These are phyloP conservation scores for Caenorhabditis imperialis DNA, from an alignment of 2,888 invertebrate species.

Conservation along the genomic window DNA sequence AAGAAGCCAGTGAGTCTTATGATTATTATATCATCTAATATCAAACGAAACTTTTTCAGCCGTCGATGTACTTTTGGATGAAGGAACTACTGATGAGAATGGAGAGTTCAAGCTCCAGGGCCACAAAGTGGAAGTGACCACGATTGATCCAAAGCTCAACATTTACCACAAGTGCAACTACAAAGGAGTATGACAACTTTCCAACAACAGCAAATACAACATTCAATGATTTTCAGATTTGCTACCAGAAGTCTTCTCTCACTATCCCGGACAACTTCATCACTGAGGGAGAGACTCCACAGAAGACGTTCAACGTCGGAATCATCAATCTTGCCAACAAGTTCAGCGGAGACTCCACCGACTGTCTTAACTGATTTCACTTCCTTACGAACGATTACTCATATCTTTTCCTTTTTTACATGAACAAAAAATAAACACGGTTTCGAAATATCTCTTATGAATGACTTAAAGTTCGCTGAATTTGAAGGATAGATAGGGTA, in stretches of 20 bases:
- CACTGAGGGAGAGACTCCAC: conserved; percentile 64
- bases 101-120: conserved; percentile 69
- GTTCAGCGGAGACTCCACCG: conserved; percentile 71
- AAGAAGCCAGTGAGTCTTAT: conserved; percentile 58
- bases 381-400: too few relatives aligned
- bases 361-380: conserved; percentile 70
- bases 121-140: conserved; percentile 58
- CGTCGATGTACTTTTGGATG: conserved; percentile 72
- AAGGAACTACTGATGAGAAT: conserved; percentile 68
- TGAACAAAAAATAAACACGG: too few relatives aligned
- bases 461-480: too few relatives aligned
- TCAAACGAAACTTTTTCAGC: conserved; percentile 47
- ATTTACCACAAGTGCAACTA: conserved; percentile 62
- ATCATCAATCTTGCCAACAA: conserved; percentile 69
- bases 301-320: conserved; percentile 73
- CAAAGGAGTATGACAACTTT: conserved; percentile 38
- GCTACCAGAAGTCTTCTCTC: conserved; percentile 71
- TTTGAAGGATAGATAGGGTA: too few relatives aligned
- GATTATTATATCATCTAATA: background rate
- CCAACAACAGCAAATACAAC: background rate
- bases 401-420: too few relatives aligned
- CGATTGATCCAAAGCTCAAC: conserved; percentile 61
- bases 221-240: conserved; percentile 45
- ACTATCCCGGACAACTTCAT: conserved; percentile 71
- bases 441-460: too few relatives aligned